A percentile compares a stretch with the other conserved stretches of the same genome.
Conservation (phyloP, 2,797 vertebrate species). For the Catostomus latipinnis region DNA sequence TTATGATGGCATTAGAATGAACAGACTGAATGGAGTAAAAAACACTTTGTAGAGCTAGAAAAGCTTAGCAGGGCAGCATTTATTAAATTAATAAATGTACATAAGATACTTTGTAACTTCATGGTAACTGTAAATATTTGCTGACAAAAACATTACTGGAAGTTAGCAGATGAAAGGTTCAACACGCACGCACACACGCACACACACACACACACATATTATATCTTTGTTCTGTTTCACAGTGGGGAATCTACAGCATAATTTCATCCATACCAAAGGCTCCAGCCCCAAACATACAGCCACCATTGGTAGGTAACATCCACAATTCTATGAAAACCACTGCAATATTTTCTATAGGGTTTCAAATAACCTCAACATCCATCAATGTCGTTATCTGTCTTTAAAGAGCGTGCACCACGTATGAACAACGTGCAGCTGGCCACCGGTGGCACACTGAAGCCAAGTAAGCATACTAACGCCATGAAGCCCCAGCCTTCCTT, state of each 20-base stretch:
- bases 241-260: slow-evolving; percentile 91
- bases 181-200: too few species aligned
- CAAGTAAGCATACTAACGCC: slow-evolving; percentile 88
- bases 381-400: slow-evolving; percentile 56
- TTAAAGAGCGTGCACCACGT: slow-evolving; percentile 78
- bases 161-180: too few species aligned
- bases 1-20: slow-evolving; percentile 33
- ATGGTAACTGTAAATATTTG: slow-evolving; percentile 2
- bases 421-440: slow-evolving; percentile 85
- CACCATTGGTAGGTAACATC: slow-evolving; percentile 77
- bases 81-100: slow-evolving; percentile 10
- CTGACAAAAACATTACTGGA: neutral
- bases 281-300: slow-evolving; percentile 88
- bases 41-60: slow-evolving; percentile 28
- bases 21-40: slow-evolving; percentile 32
- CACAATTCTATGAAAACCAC: neutral
- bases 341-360: neutral
- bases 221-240: slow-evolving; percentile 69
- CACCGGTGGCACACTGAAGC: slow-evolving; percentile 82
- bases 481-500: slow-evolving; percentile 84
- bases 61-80: slow-evolving; percentile 36
- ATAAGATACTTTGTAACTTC: neutral
- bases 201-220: slow-evolving; percentile 41
- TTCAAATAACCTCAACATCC: neutral
- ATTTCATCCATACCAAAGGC: slow-evolving; percentile 86